Conservation (phyloP, 2,113 vertebrate genomes). For the Semnopithecus entellus region DNA sequence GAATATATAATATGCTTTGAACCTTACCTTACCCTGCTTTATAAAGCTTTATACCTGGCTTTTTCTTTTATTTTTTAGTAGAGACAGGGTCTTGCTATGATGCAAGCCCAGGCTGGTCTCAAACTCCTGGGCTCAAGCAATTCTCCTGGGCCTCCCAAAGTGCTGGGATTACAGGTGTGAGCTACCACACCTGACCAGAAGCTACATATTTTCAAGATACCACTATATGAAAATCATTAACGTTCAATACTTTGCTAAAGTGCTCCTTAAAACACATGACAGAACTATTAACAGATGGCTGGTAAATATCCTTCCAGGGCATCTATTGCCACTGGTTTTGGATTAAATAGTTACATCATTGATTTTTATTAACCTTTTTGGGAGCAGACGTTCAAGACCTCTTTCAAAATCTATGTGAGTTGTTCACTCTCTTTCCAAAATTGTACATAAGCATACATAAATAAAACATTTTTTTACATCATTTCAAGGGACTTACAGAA, state of each 20-base stretch:
- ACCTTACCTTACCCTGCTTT: background rate
- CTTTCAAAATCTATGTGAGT: slow-evolving; percentile 26
- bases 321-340: background rate
- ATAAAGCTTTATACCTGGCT: background rate
- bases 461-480: background rate
- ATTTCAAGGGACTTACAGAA: background rate
- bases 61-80: no score
- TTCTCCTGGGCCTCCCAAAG: no score
- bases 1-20: slow-evolving; percentile 37
- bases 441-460: background rate
- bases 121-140: no score
- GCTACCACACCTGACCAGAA: background rate
- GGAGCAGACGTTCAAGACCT: background rate
- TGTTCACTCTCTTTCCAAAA: slow-evolving; percentile 25
- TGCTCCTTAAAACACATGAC: slow-evolving; percentile 34
- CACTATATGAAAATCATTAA: slow-evolving; percentile 32
- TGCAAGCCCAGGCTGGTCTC: no score
- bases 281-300: slow-evolving; percentile 18
- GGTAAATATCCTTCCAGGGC: slow-evolving; percentile 16
- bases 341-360: slow-evolving; percentile 16
- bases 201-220: slow-evolving; percentile 38
- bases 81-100: no score
- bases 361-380: background rate
- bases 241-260: slow-evolving; percentile 29
- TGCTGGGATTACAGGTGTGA: no score